Base-by-base conservation (phyloP, 2,888 invertebrate species). In the Brenthis daphne region DNA sequence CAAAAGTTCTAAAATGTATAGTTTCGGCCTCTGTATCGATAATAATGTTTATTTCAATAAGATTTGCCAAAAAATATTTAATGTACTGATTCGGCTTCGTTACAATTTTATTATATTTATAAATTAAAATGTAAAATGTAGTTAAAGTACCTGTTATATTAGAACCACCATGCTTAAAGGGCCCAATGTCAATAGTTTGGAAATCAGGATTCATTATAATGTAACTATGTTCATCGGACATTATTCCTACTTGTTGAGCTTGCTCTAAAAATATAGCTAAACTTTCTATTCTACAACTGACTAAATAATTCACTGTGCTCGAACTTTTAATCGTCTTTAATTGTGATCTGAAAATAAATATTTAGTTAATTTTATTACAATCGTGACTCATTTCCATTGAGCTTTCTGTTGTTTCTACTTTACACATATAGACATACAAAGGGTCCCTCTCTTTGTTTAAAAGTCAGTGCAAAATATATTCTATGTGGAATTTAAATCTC, bases 171-270 rank as follows among this genome's bases (percentile, higher is more conserved):
- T 96, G 95, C 80, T 95, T 95, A 82, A 95, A 97, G 0, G 96
- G 95, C 60, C 95, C 95, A 77, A 97, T 89, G 78, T 98, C 95
- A 53, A 98, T 89, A 0, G 96, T 97, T 79, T 97, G 96, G 74
- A 98, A 94, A 84, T 98, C 97, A 86, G 97, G 91, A 75, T 96
- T 95, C 69, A 96, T 96, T 65, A 98, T 94, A 58, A 98, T 93
- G 77, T 96, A 96, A 79, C 95, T 95, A 80, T 97, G 95, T 13
- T 95, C 94, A 76, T 96, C 95, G 12, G 96, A 96, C 94, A 98
- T 94, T 77, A 98, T 92, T 1, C 98, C 98, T 66, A 98, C 96
- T 94, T 98, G 97, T 85, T 97, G 96, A 0, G 97, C 96, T 92
- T 97, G 96, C 64, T 85, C 79, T 56, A 93, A 73, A 58, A 92